Base-by-base conservation (phyloP, 2,797 vertebrate genomes). In the Siniperca obscura region DNA sequence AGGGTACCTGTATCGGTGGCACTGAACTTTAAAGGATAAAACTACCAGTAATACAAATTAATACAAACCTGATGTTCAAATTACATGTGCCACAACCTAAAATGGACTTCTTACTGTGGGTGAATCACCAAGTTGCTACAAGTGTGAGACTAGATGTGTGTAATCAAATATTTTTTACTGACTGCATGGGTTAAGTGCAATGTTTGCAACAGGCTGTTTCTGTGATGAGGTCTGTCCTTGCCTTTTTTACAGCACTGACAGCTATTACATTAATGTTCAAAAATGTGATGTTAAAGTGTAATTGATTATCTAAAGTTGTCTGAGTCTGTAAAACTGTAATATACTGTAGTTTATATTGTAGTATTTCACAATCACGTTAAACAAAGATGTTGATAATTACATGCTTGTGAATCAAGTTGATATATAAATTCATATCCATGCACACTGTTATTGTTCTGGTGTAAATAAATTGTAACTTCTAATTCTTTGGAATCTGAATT, bases 141-240 rank as follows among this genome's bases (percentile, higher is more conserved):
- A 27, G 52, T 50, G 44, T 80, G 44, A 36, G 69, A 53, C 21
- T 70, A 14, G 3, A 14, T 16, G 6, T 64, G 36, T 73, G 68
- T 62, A 64, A 79, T 77, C 30, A 81, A 76, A 82, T 62, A 22
- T 40, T 46, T 76, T 83, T 92, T 80, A 80, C 55, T 80, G 90
- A 93, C 87, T 90, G 76, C 68, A 74, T 85, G 91, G 92, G 92
- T 92, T 65, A 90, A 90, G 92, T 94, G 94, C 92, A 94, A 94
- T 93, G 80, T 82, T 77, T 80, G 61, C 78, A 76, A 38, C 56
- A 69, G 74, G 46, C 53, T 27, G 56, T 72, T 70, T 74, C 25
- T 85, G 44, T 55, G 52, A 84, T 59, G 61, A 61, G 16, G 52
- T 74, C 75, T 82, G 68, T 80, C 60, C 5, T 70, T 76, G 67